A percentile compares a stretch with the other conserved stretches of the same genome.
phyloP scores from a whole-genome alignment of 2,797 vertebrate species.

The Chloroceryle inda region DNA sequence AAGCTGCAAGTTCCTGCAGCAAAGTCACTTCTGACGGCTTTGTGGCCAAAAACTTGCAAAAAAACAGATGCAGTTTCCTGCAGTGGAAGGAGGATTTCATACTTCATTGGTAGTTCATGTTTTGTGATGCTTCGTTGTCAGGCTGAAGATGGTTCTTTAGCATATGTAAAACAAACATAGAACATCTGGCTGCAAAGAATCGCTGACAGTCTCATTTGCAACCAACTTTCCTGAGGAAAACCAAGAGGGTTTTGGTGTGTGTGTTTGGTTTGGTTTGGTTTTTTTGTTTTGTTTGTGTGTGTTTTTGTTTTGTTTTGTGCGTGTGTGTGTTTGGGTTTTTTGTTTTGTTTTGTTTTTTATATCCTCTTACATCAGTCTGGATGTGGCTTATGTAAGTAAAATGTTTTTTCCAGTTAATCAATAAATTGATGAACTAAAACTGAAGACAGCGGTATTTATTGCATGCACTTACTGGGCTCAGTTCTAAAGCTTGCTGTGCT shows the following conservation, averaged over 20 bases:
- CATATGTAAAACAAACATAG: background rate
- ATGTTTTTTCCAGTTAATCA: background rate
- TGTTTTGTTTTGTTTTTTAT: background rate
- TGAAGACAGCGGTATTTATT: background rate
- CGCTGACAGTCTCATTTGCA: background rate
- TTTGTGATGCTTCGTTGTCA: background rate
- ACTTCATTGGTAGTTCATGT: background rate
- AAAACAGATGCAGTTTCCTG: background rate
- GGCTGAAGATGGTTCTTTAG: background rate
- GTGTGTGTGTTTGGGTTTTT: too few species aligned
- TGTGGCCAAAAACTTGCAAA: background rate
- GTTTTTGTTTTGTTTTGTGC: too few species aligned
- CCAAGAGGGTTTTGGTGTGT: too few species aligned
- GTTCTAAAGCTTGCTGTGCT: background rate
- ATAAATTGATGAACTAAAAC: background rate
- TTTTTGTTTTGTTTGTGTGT: too few species aligned
- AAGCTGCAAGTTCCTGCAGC: background rate
- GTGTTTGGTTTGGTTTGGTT: too few species aligned
- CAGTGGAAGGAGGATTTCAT: background rate
- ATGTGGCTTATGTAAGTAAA: background rate
- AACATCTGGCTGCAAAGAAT: background rate
- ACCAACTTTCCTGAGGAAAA: background rate
- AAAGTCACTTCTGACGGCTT: background rate
- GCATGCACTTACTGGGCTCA: rapidly evolving
- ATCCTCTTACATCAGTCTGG: background rate